Percentiles rank a stretch among this genome's conserved stretches.
phyloP scores from a whole-genome alignment of 2,888 invertebrate genomes.

The Brachypterus glaber region DNA sequence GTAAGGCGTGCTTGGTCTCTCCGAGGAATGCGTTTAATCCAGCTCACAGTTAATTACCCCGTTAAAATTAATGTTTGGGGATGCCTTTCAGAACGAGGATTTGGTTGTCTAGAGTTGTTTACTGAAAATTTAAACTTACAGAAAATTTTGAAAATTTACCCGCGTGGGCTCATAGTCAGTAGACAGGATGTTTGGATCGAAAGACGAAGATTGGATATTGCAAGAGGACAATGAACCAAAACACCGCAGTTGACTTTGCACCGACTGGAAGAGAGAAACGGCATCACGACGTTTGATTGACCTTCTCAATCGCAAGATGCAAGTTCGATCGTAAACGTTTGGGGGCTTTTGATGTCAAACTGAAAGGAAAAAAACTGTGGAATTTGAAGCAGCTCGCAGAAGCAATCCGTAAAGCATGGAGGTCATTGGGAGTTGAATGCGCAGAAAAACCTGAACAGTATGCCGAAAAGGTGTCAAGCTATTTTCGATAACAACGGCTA shows the following conservation, averaged over 20 bases:
- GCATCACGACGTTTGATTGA: slow-evolving; percentile 6
- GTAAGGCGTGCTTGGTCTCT: slow-evolving; percentile 2
- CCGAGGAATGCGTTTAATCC: slow-evolving; percentile 1
- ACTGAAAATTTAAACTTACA: too few species aligned
- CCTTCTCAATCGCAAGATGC: slow-evolving; percentile 7
- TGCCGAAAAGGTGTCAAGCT: slow-evolving; percentile 3
- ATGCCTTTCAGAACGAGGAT: too few species aligned
- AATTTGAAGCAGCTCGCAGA: slow-evolving; percentile 4
- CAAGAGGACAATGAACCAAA: too few species aligned
- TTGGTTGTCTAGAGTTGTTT: too few species aligned
- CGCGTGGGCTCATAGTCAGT: background rate
- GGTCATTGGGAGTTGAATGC: too few species aligned
- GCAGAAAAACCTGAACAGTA: background rate
- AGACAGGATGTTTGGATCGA: slow-evolving; percentile 2
- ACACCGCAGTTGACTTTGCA: too few species aligned
- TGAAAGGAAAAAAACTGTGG: too few species aligned
- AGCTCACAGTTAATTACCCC: slow-evolving; percentile 3
- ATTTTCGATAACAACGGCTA: slow-evolving; percentile 6
- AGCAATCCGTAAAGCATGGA: slow-evolving; percentile 1
- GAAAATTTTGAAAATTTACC: slow-evolving; percentile 1
- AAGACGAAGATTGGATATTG: too few species aligned
- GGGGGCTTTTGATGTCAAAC: too few species aligned
- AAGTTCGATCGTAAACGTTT: too few species aligned
- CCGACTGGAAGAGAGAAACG: too few species aligned
- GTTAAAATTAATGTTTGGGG: too few species aligned